Conservation (phyloP, 2,113 vertebrate species). For the Etia nguti region DNA sequence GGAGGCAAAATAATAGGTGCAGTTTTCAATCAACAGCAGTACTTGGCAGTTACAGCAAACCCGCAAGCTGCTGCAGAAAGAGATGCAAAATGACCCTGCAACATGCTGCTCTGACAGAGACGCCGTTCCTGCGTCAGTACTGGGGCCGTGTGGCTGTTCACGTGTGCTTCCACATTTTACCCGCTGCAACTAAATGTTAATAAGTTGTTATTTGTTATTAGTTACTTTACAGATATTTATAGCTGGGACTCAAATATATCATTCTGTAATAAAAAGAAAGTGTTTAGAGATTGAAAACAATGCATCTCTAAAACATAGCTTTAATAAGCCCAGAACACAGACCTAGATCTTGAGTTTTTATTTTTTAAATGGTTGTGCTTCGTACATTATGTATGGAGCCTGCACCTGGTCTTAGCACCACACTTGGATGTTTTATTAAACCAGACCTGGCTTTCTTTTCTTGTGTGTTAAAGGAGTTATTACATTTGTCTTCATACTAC, state of each 20-base stretch:
- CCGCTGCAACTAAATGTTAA: neutral
- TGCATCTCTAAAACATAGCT: neutral
- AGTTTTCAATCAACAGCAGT: neutral
- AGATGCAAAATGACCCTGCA: neutral
- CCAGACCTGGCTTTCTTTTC: neutral
- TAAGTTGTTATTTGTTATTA: neutral
- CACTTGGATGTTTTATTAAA: neutral
- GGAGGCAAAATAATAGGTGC: neutral
- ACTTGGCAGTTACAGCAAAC: neutral
- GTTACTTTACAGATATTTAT: neutral
- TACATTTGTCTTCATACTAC: neutral
- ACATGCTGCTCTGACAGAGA: neutral
- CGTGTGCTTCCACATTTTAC: neutral
- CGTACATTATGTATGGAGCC: neutral
- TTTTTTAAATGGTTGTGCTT: neutral
- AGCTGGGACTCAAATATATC: neutral
- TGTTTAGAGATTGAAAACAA: neutral
- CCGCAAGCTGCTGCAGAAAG: neutral
- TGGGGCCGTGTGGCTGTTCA: neutral
- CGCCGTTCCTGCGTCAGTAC: neutral
- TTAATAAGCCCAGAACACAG: too few species aligned
- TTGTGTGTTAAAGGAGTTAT: neutral
- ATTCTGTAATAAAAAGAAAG: neutral
- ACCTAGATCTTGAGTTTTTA: accelerated
- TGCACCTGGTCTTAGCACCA: neutral